Evolutionary conservation across 2,113 vertebrate species (phyloP).

Genomic region (Donacobius atricapilla): DNA sequence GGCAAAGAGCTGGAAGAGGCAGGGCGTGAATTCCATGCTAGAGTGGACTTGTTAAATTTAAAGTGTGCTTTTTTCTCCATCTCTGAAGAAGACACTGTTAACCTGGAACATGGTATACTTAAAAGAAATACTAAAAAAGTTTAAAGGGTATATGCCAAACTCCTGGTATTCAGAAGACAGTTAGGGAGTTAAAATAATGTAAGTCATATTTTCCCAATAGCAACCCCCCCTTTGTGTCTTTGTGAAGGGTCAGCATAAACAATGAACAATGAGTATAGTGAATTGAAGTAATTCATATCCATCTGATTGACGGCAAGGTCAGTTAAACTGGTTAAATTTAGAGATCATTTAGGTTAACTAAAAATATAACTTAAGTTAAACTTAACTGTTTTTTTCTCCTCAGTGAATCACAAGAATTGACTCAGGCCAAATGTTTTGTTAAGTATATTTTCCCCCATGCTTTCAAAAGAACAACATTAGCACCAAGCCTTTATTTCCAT

Average conservation of each 20-base stretch:
- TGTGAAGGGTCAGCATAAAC: background rate
- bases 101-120: background rate
- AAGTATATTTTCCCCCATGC: background rate
- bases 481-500: background rate
- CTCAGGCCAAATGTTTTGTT: background rate
- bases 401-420: background rate
- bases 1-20: background rate
- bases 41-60: background rate
- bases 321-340: background rate
- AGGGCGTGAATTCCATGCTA: background rate
- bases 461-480: background rate
- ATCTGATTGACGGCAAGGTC: background rate
- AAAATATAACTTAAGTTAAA: background rate
- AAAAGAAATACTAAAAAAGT: background rate
- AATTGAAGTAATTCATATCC: background rate
- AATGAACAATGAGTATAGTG: background rate
- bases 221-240: background rate
- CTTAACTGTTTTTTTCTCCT: background rate
- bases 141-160: background rate
- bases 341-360: background rate
- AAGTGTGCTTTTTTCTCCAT: background rate
- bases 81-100: background rate
- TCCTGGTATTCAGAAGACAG: background rate
- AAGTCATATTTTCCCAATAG: background rate
- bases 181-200: background rate